Base-by-base conservation (phyloP, 2,797 vertebrate genomes). In the Diplodus sargus region DNA sequence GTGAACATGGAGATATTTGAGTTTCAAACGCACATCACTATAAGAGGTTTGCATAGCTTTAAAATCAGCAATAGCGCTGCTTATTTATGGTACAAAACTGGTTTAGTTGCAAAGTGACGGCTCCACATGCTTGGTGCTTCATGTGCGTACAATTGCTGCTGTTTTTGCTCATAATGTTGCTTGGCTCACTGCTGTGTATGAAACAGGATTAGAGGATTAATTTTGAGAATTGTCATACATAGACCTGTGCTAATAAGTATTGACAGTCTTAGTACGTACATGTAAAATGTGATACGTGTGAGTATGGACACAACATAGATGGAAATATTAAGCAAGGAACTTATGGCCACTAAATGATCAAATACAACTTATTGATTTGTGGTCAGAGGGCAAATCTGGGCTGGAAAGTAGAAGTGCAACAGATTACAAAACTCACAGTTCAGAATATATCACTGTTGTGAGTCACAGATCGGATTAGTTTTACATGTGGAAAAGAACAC, bases 1-100 rank as follows among this genome's bases (percentile, higher is more conserved):
- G 70, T 67, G 28, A 59, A 30, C 23, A 3, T 39, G 23, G 14
- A 64, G 56, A 34, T 72, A 22, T 75, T 53, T 75, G 39, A 53
- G 20, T 42, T 67, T 76, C 23, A 57, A 73, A 63, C n/a, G 25
- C 14, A 48, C 22, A n/a, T 25, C 42, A n/a, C 54, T 54, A 62
- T 43, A 8, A 25, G 47, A 62, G 34, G 25, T 43, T 59, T 63
- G 39, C 25, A 45, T 45, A 45, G 64, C 56, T 25, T 48, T 48
- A 34, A 59, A 65, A 52, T 52, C 39, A 47, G 11, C 15, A 12
- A 13, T 2, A 13, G 23, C 5, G 34, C n/a, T 47, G 34, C 54
- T 53, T 64, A 25, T 17, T 60, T 23, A 10, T 3, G 23, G 34
- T 23, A 25, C 18, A 3, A 66, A 53, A 66, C 13, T 6, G 1